Evolutionary conservation across 2,888 invertebrate genomes (phyloP).

Genomic region (Malthinus seriepunctatus): DNA sequence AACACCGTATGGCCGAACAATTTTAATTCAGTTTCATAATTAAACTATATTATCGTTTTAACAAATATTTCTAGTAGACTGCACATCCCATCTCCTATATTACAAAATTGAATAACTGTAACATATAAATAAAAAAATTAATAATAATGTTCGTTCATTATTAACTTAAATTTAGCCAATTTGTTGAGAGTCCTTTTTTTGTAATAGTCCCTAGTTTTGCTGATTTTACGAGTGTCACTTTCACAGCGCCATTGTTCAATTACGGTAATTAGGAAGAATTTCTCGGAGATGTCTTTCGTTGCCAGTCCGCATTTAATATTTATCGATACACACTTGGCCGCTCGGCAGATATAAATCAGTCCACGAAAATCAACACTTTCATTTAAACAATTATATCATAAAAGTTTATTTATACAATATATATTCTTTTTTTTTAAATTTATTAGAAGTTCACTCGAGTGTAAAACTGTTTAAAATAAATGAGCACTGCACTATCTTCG

Average conservation of each 20-base stretch:
- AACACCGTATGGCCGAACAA: conserved; percentile 38
- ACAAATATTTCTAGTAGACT: conserved; percentile 46
- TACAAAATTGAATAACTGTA: conserved; percentile 49
- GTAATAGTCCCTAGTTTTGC: conserved; percentile 31
- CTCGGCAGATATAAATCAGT: conserved; percentile 39
- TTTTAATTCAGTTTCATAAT: conserved; percentile 34
- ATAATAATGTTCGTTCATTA: conserved; percentile 39
- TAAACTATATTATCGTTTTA: conserved; percentile 47
- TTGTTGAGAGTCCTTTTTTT: conserved; percentile 46
- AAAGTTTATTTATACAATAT: conserved; percentile 32
- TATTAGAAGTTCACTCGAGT: conserved; percentile 47
- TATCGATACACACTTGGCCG: conserved; percentile 34
- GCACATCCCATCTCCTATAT: conserved; percentile 43
- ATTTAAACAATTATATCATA: conserved; percentile 43
- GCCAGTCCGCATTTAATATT: conserved; percentile 31
- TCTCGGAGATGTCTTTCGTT: conserved; percentile 38
- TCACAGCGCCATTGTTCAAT: conserved; percentile 36
- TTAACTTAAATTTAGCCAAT: conserved; percentile 45
- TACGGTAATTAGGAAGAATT: conserved; percentile 31
- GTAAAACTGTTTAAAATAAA: conserved; percentile 46
- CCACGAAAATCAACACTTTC: conserved; percentile 48
- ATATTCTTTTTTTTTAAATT: conserved; percentile 47
- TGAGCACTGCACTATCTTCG: conserved; percentile 50
- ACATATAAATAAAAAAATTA: conserved; percentile 47
- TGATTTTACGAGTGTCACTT: conserved; percentile 34